Percentiles rank a stretch among this genome's conserved stretches.
These are phyloP conservation scores for Peromyscus eremicus DNA, from an alignment of 2,797 vertebrate species.

Conservation along the genomic window DNA sequence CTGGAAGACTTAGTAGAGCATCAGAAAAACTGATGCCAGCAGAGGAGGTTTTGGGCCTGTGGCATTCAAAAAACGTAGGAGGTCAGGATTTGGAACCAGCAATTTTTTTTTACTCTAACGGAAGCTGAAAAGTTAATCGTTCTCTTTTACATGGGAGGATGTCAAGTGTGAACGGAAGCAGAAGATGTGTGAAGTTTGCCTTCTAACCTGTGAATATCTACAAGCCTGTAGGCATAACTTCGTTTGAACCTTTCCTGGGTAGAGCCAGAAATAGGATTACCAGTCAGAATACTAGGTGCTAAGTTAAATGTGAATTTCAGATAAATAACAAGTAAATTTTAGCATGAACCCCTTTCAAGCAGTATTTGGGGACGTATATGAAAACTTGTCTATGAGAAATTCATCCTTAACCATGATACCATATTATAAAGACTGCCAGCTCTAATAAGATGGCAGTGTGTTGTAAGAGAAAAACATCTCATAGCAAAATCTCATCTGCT, in stretches of 20 bases:
- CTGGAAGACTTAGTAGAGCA: not conserved
- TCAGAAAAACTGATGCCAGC: not conserved
- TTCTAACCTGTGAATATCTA: not conserved
- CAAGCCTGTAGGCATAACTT: not conserved
- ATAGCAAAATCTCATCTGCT: not conserved
- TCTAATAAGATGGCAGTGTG: too few species aligned
- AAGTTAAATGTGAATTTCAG: slow-evolving; percentile 32
- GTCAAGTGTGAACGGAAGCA: not conserved
- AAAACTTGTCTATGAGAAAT: not conserved
- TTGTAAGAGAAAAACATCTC: not conserved
- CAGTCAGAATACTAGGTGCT: not conserved
- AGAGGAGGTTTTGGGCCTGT: not conserved
- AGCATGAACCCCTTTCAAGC: not conserved
- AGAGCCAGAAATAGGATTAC: not conserved
- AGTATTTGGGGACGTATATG: not conserved
- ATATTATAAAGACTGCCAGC: not conserved
- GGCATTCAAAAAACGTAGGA: not conserved
- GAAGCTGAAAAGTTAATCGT: not conserved
- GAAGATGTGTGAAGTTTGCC: not conserved
- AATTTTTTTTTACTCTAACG: not conserved
- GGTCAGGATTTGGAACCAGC: slow-evolving; percentile 18
- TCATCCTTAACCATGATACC: not conserved
- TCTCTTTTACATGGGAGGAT: not conserved
- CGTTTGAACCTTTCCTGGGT: not conserved
- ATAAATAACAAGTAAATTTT: slow-evolving; percentile 19